Base-by-base conservation (phyloP, 2,113 vertebrate genomes). In the Pomatostomus ruficeps region DNA sequence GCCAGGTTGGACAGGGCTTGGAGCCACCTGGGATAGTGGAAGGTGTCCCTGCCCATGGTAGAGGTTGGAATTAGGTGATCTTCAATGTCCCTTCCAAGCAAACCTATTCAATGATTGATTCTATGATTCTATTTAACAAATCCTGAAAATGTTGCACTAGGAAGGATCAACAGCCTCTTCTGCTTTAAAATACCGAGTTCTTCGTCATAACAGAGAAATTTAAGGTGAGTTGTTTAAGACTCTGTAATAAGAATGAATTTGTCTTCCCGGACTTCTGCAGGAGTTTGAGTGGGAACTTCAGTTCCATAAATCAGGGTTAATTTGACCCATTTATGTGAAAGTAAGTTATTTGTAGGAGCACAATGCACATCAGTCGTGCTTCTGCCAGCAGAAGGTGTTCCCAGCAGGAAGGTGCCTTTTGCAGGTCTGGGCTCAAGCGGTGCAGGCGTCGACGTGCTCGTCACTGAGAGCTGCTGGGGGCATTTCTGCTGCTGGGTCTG, bases 61-160 rank as follows among this genome's bases (percentile, higher is more conserved):
- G 9, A 4, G 0, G 0, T 25, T 54, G 55, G 42, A 89, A 48
- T 7, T 2, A 10, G 5, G 1, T 23, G 25, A 23, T 62, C 3
- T 55, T 48, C 62, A 42, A 61, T 2, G 19, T 76, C 31, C 9
- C 22, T 36, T 36, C 22, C 18, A 49, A 43, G 14, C 15, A 20
- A 62, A 62, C 26, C 10, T 25, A 70, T 24, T 70, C 35, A 14
- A 10, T 43, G 48, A 42, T 42, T 48, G 65, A 82, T 61, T n/a
- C 46, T 26, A 10, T 63, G 36, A 28, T n/a, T 61, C 31, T 35
- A 10, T 76, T 84, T 67, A 59, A 15, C 23, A 86, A 38, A 40
- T 68, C 68, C 36, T 68, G 42, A 59, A 73, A 84, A 57, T 4
- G 6, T 29, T 55, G 24, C 38, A 61, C 26, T 72, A 42, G 18